A percentile compares a stretch with the other conserved stretches of the same genome.
Evolutionary conservation across 2,113 vertebrate species (phyloP).

Genomic region (Nycticebus coucang): DNA sequence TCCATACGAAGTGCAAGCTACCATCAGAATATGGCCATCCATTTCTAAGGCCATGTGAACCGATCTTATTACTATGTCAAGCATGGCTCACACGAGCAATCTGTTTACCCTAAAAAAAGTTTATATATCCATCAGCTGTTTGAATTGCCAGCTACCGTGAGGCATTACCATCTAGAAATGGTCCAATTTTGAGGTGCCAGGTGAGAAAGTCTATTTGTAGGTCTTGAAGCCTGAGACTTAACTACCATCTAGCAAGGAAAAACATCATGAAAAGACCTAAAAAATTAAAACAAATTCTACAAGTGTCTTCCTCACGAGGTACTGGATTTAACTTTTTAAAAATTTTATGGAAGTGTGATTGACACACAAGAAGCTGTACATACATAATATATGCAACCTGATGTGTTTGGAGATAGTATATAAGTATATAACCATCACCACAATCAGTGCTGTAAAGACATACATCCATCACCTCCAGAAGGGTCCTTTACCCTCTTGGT

Average conservation of each 20-base stretch:
- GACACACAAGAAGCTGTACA: neutral
- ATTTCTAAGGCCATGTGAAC: slow-evolving; percentile 13
- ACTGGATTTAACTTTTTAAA: neutral
- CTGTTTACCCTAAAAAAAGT: neutral
- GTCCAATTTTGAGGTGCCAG: neutral
- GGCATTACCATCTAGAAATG: neutral
- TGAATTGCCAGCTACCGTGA: neutral
- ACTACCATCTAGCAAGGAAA: neutral
- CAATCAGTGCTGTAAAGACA: neutral
- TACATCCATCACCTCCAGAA: neutral
- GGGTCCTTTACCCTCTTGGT: neutral
- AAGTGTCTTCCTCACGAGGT: neutral
- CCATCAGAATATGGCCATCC: neutral
- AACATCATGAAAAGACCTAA: neutral
- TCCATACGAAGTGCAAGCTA: neutral
- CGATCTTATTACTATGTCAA: neutral
- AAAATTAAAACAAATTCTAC: neutral
- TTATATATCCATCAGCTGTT: neutral
- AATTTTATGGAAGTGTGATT: neutral
- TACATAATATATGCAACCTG: neutral
- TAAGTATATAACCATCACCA: neutral
- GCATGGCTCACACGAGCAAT: neutral
- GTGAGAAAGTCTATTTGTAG: neutral
- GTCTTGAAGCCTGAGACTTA: neutral
- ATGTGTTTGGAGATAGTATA: neutral